These are phyloP conservation scores for Nezara viridula DNA, from an alignment of 2,888 invertebrate species.

Conservation along the genomic window DNA sequence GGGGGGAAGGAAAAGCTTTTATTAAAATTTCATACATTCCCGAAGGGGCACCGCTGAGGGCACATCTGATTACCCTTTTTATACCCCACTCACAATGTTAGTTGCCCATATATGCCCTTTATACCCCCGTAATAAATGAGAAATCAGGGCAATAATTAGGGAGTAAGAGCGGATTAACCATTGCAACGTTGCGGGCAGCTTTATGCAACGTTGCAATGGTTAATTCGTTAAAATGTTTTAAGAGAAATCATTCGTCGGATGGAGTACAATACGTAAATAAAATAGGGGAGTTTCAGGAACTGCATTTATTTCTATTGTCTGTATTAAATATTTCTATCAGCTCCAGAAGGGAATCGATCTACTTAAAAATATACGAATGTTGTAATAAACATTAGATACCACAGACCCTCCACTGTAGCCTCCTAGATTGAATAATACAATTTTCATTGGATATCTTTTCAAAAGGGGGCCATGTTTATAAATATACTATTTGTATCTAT, in stretches of 20 bases:
- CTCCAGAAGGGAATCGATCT: too few species aligned
- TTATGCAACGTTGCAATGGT: not conserved
- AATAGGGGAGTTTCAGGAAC: too few species aligned
- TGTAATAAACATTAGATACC: too few species aligned
- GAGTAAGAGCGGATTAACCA: not conserved
- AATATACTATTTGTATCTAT: too few species aligned
- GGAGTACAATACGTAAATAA: too few species aligned
- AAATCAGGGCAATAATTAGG: not conserved
- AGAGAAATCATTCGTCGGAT: not conserved
- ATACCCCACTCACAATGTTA: not conserved
- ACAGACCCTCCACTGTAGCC: too few species aligned
- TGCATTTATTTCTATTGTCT: too few species aligned
- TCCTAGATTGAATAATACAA: too few species aligned
- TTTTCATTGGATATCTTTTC: too few species aligned
- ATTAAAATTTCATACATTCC: constrained; percentile 16
- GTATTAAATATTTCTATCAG: too few species aligned
- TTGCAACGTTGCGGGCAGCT: not conserved
- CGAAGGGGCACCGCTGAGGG: not conserved
- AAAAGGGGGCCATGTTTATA: too few species aligned
- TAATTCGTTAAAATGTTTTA: not conserved
- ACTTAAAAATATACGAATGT: too few species aligned
- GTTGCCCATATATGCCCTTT: not conserved
- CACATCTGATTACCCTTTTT: not conserved
- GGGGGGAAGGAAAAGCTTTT: not conserved
- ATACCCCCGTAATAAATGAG: not conserved